Percentiles rank a stretch among this genome's conserved stretches.
These are phyloP conservation scores for Formica exsecta DNA, from an alignment of 1,140 invertebrate genomes.

Conservation along the genomic window DNA sequence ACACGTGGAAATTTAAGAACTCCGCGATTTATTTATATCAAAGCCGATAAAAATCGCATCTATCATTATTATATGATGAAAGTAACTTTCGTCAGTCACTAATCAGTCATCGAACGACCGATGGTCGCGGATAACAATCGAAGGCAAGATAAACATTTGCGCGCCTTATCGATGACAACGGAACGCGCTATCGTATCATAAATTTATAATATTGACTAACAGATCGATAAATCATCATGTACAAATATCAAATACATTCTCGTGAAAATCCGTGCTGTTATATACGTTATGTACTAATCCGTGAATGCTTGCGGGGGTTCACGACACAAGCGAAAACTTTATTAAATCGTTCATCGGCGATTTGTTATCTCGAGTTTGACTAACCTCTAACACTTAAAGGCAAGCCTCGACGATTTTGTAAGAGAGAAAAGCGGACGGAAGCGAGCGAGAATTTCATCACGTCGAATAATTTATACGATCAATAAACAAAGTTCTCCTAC, in stretches of 20 bases:
- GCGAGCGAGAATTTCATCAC: conserved; percentile 4
- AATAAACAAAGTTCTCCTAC: background rate
- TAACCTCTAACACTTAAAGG: background rate
- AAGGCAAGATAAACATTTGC: conserved; percentile 17
- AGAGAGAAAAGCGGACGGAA: conserved; percentile 12
- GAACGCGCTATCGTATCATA: conserved; percentile 27
- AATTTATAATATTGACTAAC: conserved; percentile 24
- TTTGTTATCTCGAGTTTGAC: background rate
- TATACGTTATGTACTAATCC: too few relatives aligned
- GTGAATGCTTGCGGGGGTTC: conserved; percentile 8
- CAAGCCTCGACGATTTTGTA: background rate
- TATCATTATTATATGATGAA: background rate
- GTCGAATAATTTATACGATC: background rate
- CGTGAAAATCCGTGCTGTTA: conserved; percentile 19
- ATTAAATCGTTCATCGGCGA: conserved; percentile 22
- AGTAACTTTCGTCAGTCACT: conserved; percentile 3
- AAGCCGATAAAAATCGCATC: background rate
- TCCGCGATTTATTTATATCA: background rate
- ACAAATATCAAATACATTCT: background rate
- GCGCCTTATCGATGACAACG: conserved; percentile 49
- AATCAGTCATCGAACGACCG: conserved; percentile 48
- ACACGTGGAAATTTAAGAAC: background rate
- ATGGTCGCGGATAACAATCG: conserved; percentile 9
- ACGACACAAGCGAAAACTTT: conserved; percentile 32
- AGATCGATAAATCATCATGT: conserved; percentile 9